These are phyloP conservation scores for Orchesella cincta DNA, from an alignment of 1,140 invertebrate genomes.

Conservation along the genomic window DNA sequence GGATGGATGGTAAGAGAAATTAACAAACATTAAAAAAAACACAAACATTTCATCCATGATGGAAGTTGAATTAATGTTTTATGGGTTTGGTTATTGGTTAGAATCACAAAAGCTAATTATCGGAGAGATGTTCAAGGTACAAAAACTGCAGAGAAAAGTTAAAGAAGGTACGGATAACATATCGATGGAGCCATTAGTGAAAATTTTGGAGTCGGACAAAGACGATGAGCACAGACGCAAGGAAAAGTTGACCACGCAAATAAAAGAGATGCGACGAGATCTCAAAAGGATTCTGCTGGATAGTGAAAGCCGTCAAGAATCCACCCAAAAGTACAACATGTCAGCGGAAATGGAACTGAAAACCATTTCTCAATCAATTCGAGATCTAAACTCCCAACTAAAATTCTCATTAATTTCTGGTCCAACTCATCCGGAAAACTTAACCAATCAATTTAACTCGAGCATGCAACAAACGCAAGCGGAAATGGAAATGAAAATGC, in stretches of 20 bases:
- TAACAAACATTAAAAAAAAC: too few relatives aligned
- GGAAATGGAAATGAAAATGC: constrained; percentile 47
- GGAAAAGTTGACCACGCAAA: constrained; percentile 36
- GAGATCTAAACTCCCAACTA: constrained; percentile 34
- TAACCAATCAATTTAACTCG: constrained; percentile 4
- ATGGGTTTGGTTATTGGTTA: background rate
- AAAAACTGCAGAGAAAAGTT: background rate
- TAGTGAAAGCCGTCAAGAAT: background rate
- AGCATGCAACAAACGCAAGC: constrained; percentile 1
- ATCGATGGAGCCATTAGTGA: background rate
- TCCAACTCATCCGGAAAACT: background rate
- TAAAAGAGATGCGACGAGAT: constrained; percentile 46
- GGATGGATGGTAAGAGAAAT: constrained; percentile 3
- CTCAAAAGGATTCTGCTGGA: constrained; percentile 23
- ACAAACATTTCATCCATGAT: background rate
- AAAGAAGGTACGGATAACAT: background rate
- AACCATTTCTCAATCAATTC: constrained; percentile 35
- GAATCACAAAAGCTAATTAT: background rate
- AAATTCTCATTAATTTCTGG: constrained; percentile 1
- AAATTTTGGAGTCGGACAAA: constrained; percentile 26
- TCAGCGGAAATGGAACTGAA: constrained; percentile 39
- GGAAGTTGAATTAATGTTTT: background rate
- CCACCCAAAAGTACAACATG: background rate
- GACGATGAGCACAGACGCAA: constrained; percentile 35
- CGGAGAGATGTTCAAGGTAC: background rate